Base-by-base conservation (phyloP, 2,888 invertebrate genomes). In the Cryptophagus acutangulus region DNA sequence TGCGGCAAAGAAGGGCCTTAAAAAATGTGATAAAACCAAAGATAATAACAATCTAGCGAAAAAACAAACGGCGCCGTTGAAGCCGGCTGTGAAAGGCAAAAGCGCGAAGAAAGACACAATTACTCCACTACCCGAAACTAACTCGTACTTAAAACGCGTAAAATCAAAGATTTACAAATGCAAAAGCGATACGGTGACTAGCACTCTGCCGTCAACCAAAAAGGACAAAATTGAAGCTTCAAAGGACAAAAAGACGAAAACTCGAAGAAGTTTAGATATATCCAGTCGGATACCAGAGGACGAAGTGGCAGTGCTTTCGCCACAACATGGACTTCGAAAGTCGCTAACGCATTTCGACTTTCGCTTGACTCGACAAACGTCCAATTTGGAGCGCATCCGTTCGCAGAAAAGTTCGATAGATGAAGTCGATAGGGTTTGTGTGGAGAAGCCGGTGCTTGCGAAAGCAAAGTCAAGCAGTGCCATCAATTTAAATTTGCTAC, bases 391-490 rank as follows among this genome's bases (percentile, higher is more conserved):
- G 49, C 55, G 62, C 26, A 60, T 64, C 4, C 55, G 62, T 29
- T 50, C 66, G 36, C 62, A 63, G 4, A 54, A 53, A 25, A 55
- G 62, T 6, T 55, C 59, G 9, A 52, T 58, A 17, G 61, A 60
- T 12, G 56, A 54, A 17, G 45, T 55, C 15, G 59, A 57, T 10
- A 33, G 54, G 6, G 45, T 50, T 12, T 52, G 53, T 29, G 54
- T 55, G 14, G 63, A 65, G 39, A 63, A 63, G 1, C 69, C 69
- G 1, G 47, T 63, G 16, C 51, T 70, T 43, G 65, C 63, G 17
- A 71, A 71, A 48, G 65, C 70, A 1, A 71, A 71, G 50, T 70
- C 69, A 5, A 69, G 69, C 41, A 70, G 70, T 55, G 65, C 70
- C 4, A 71, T 71, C 20, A 71, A 71, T 52, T 54, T 71, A 43